Evolutionary conservation across 2,888 invertebrate genomes (phyloP).

Genomic region (Apoda limacodes): DNA sequence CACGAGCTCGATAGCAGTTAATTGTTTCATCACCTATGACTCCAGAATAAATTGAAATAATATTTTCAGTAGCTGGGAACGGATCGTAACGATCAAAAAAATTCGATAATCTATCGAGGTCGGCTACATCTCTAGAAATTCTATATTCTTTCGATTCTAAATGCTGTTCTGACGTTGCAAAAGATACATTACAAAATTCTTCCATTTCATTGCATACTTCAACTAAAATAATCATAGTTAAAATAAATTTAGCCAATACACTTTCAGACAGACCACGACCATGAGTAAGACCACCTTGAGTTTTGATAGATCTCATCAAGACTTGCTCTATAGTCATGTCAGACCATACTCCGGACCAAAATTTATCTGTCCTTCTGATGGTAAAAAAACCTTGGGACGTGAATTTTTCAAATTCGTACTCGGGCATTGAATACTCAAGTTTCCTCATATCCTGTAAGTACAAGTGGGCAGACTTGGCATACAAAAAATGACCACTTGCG

Average conservation of each 20-base stretch:
- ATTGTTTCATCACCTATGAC: no score
- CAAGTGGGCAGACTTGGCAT: constrained; percentile 26
- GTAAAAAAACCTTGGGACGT: constrained; percentile 26
- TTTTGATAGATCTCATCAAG: constrained; percentile 24
- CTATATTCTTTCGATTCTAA: constrained; percentile 19
- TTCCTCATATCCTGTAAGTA: constrained; percentile 26
- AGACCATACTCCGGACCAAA: constrained; percentile 23
- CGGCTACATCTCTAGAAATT: constrained; percentile 16
- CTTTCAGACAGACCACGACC: constrained; percentile 18
- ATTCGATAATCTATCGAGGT: constrained; percentile 15
- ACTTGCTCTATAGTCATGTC: constrained; percentile 24
- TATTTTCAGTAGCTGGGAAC: constrained; percentile 18
- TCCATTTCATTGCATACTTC: constrained; percentile 24
- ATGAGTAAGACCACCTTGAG: constrained; percentile 17
- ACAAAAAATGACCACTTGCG: constrained; percentile 27
- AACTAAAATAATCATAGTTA: constrained; percentile 24
- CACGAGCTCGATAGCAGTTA: no score
- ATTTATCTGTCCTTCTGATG: constrained; percentile 24
- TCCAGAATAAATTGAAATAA: no score
- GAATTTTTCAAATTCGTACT: constrained; percentile 21
- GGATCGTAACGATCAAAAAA: constrained; percentile 20
- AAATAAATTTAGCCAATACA: constrained; percentile 25
- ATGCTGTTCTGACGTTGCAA: constrained; percentile 18
- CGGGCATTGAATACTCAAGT: constrained; percentile 24
- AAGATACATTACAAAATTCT: constrained; percentile 15